Evolutionary conservation across 1,140 invertebrate genomes (phyloP).

Genomic region (Thereuonema tuberculata): DNA sequence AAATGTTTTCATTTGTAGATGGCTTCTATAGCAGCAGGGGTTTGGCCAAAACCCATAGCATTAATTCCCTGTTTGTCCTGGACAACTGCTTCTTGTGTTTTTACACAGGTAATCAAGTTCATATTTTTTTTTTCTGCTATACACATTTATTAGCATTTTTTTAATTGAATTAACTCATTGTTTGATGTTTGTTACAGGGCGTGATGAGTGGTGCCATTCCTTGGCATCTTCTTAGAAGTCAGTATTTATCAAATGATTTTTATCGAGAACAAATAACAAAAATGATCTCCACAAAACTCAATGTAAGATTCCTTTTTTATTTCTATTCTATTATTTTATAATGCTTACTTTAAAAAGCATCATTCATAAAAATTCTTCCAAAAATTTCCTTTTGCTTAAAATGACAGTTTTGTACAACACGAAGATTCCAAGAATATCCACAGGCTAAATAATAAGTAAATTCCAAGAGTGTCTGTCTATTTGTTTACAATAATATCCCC

Average conservation of each 20-base stretch:
- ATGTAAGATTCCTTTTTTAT: neutral
- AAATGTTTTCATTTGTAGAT: slow-evolving; percentile 45
- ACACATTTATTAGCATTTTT: neutral
- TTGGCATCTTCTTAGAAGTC: slow-evolving; percentile 77
- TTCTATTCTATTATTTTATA: no score
- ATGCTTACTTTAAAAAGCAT: no score
- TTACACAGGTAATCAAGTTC: slow-evolving; percentile 56
- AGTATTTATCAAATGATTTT: slow-evolving; percentile 69
- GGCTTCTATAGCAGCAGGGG: slow-evolving; percentile 89
- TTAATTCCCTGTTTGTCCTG: slow-evolving; percentile 91
- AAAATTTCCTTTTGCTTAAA: no score
- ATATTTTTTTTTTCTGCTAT: neutral
- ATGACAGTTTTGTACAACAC: no score
- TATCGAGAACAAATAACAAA: slow-evolving; percentile 71
- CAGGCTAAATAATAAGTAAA: no score
- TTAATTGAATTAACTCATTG: neutral
- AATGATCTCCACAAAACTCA: slow-evolving; percentile 35
- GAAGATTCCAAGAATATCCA: no score
- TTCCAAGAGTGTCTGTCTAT: no score
- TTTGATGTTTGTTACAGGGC: slow-evolving; percentile 43
- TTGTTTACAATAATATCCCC: no score
- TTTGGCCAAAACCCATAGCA: slow-evolving; percentile 82
- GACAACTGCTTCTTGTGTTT: slow-evolving; percentile 91
- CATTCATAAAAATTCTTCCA: no score
- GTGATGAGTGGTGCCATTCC: slow-evolving; percentile 89